Evolutionary conservation across 2,113 vertebrate genomes (phyloP), one percentile per base, ranked within the genome.

Genomic region (Bubo blakistoni): DNA sequence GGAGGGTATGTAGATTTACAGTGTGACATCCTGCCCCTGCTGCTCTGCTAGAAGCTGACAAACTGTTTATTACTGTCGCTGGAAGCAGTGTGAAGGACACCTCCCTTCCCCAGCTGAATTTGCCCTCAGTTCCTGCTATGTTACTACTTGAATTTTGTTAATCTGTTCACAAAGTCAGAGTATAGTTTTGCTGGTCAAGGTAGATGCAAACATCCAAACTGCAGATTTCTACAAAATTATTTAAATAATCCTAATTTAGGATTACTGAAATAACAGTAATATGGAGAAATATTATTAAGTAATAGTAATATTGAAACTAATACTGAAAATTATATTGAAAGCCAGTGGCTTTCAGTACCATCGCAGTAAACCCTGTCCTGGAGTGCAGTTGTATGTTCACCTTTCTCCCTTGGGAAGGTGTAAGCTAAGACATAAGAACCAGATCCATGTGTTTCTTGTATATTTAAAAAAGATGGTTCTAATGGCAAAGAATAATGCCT

Each of bases 1-100:
- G 83, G 49, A 88, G 36, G n/a, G 40, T 74, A 52, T 72, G 61
- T 92, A 91, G 95, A 96, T 96, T 91, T 95, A 95, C 52, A 55
- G 65, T 26, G 2, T 67, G 36, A 61, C 47, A 79, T 88, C n/a
- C 72, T 81, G n/a, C 29, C 40, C 55, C 52, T 69, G 42, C 57
- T 66, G 52, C 85, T 96, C 71, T 83, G 63, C 76, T 92, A 0
- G 0, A 57, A 77, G 59, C 76, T 90, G 92, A 80, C 51, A 78
- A 47, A 88, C 26, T 32, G 27, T 93, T 94, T 88, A 90, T 95
- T 67, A 7, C n/a, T 16, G 4, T 74, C 63, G 36, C 83, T 78
- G 40, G 90, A 42, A 71, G 69, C 65, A 36, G 63, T 27, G 55
- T 34, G 83, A 93, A 95, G 92, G 86, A 81, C 88, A 49, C 26